These are phyloP conservation scores for Harpagoxenus sublaevis DNA, from an alignment of 2,888 invertebrate genomes.

Conservation along the genomic window DNA sequence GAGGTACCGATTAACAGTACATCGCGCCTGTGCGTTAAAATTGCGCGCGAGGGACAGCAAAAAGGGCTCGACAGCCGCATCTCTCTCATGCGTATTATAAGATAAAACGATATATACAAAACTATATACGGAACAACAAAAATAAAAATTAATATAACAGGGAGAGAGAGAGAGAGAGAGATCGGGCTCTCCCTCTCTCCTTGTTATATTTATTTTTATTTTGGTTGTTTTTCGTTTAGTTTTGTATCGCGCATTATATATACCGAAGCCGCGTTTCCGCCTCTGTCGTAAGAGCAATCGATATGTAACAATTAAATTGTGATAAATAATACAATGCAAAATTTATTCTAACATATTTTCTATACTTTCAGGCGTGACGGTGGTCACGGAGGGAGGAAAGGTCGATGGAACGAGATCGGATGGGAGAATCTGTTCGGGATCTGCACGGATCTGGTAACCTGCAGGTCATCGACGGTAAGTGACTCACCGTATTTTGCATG, in stretches of 20 bases:
- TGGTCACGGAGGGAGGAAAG: neutral
- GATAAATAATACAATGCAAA: slow-evolving; percentile 19
- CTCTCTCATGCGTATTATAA: neutral
- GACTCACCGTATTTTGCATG: neutral
- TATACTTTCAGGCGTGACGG: neutral
- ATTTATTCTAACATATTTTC: neutral
- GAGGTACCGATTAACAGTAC: slow-evolving; percentile 16
- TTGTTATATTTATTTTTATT: neutral
- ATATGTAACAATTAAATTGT: neutral
- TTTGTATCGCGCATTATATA: neutral
- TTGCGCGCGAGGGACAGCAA: neutral
- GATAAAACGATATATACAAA: too few species aligned
- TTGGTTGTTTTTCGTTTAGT: neutral
- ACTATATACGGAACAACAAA: too few species aligned
- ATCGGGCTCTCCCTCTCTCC: neutral
- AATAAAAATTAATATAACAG: too few species aligned
- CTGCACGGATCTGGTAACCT: neutral
- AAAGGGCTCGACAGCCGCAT: neutral
- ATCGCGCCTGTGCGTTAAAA: neutral
- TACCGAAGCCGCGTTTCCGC: neutral
- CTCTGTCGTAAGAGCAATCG: neutral
- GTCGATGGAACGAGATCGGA: neutral
- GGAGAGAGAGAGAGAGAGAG: too few species aligned
- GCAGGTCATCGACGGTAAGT: neutral
- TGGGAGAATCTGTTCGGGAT: neutral